Evolutionary conservation across 2,888 invertebrate species (phyloP).

Genomic region (Acleris cristana): DNA sequence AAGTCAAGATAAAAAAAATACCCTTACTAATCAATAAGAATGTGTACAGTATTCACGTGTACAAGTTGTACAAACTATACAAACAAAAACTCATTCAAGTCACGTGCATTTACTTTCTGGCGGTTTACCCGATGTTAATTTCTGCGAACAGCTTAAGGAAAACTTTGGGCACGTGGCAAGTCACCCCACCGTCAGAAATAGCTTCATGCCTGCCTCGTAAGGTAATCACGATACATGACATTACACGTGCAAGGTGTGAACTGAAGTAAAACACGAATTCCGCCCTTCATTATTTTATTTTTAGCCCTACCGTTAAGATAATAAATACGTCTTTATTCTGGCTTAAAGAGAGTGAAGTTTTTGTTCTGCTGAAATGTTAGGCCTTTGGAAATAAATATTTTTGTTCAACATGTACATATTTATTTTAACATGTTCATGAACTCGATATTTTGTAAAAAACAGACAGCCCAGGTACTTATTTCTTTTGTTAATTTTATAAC

Average conservation of each 20-base stretch:
- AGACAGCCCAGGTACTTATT: too few relatives aligned
- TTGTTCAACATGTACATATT: neutral
- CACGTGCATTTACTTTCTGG: conserved; percentile 7
- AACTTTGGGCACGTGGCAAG: conserved; percentile 42
- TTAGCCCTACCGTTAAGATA: conserved; percentile 63
- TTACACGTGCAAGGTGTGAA: conserved; percentile 77
- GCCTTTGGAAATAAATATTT: conserved; percentile 6
- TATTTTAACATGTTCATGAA: too few relatives aligned
- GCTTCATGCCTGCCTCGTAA: conserved; percentile 53
- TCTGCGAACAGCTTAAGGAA: conserved; percentile 33
- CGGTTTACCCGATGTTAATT: conserved; percentile 23
- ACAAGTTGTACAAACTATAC: too few relatives aligned
- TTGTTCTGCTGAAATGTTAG: conserved; percentile 30
- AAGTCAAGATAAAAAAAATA: too few relatives aligned
- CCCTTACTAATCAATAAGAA: too few relatives aligned
- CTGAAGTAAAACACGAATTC: conserved; percentile 66
- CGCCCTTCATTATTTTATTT: conserved; percentile 73
- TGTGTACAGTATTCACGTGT: too few relatives aligned
- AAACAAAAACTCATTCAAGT: neutral
- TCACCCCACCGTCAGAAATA: conserved; percentile 63
- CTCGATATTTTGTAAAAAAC: too few relatives aligned
- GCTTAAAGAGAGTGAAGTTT: conserved; percentile 51
- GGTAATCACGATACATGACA: conserved; percentile 75
- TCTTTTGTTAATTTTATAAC: too few relatives aligned
- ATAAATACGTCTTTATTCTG: conserved; percentile 64